These are phyloP conservation scores for Barypeithes pellucidus DNA, from an alignment of 2,888 invertebrate genomes.

Conservation along the genomic window DNA sequence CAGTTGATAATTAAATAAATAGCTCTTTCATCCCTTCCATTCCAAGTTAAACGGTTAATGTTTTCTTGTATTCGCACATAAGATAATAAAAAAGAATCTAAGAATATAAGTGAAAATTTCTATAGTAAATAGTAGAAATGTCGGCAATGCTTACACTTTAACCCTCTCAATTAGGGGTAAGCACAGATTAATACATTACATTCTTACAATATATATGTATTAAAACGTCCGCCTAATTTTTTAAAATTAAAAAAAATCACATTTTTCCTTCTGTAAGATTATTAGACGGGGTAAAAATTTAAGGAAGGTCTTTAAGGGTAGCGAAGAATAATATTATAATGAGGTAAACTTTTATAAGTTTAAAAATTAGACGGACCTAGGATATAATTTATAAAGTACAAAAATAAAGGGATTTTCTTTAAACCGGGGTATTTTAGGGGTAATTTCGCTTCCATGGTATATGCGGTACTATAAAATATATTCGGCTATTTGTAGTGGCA, in stretches of 20 bases:
- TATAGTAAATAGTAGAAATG: not conserved
- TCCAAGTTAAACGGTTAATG: not conserved
- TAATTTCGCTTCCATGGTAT: not conserved
- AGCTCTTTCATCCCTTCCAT: too few relatives aligned
- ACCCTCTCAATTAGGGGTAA: not conserved
- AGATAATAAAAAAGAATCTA: not conserved
- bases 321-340: not conserved
- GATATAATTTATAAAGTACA: not conserved
- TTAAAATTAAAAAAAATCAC: slow-evolving; percentile 29
- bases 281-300: not conserved
- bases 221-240: not conserved
- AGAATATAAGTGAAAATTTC: not conserved
- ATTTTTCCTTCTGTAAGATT: slow-evolving; percentile 14
- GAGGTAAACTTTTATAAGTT: slow-evolving; percentile 13
- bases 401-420: not conserved
- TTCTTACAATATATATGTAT: not conserved
- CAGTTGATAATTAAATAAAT: too few relatives aligned
- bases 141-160: not conserved
- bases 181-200: not conserved
- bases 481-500: not conserved
- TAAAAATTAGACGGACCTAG: not conserved
- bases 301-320: slow-evolving; percentile 4
- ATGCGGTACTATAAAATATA: not conserved
- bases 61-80: not conserved
- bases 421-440: not conserved